Evolutionary conservation across 2,797 vertebrate genomes (phyloP).

Genomic region (Betta splendens): DNA sequence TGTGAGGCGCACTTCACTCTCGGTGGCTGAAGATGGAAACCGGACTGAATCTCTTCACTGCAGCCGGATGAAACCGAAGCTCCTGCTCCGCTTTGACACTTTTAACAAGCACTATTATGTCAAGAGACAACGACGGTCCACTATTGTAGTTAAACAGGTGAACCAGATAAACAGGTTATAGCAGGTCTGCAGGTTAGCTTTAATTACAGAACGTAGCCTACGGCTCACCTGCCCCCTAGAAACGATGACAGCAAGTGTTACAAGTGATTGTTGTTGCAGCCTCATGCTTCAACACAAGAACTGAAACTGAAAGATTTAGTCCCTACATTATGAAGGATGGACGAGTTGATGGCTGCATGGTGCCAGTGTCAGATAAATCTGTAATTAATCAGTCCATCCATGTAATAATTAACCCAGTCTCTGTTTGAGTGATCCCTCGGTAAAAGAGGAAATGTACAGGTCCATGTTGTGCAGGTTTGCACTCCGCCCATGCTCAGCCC

Average conservation of each 20-base stretch:
- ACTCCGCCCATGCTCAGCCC: not conserved
- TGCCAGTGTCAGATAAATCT: not conserved
- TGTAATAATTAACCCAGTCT: not conserved
- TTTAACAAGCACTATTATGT: not conserved
- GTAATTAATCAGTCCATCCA: not conserved
- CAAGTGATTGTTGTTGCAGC: too few species aligned
- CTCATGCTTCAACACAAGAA: too few species aligned
- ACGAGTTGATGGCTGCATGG: not conserved
- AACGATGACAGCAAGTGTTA: too few species aligned
- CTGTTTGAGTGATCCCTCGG: not conserved
- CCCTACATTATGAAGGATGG: not conserved
- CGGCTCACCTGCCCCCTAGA: constrained; percentile 1
- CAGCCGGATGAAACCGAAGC: not conserved
- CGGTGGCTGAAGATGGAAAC: not conserved
- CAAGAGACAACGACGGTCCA: too few species aligned
- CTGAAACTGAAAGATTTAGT: too few species aligned
- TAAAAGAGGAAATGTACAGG: not conserved
- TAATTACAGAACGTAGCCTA: too few species aligned
- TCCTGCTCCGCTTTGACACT: not conserved
- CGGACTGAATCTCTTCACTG: not conserved
- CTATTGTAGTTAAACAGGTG: not conserved
- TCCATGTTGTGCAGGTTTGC: not conserved
- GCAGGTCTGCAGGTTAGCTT: constrained; percentile 24
- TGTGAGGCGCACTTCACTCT: constrained; percentile 44
- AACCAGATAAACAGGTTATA: constrained; percentile 49